These are phyloP conservation scores for Crepidodera aurea DNA, from an alignment of 2,888 invertebrate genomes.

Conservation along the genomic window DNA sequence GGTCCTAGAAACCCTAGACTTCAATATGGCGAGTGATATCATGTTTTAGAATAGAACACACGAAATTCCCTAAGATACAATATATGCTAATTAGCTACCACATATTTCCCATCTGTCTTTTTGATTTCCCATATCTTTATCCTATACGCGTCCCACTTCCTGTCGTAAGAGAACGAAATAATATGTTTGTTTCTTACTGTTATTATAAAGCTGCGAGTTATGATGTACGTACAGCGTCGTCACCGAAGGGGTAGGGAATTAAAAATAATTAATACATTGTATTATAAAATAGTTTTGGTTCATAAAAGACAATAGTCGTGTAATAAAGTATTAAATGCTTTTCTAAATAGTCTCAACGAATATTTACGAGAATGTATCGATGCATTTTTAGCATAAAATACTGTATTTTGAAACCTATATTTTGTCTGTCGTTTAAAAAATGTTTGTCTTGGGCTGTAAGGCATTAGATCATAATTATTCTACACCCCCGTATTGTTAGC, in stretches of 20 bases:
- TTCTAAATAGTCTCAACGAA: too few species aligned
- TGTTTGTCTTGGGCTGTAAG: too few species aligned
- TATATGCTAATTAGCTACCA: conserved; percentile 18
- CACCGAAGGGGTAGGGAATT: neutral
- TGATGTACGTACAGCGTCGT: conserved; percentile 8
- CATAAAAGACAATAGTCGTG: too few species aligned
- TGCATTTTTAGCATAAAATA: too few species aligned
- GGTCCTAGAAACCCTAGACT: neutral
- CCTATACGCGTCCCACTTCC: conserved; percentile 31
- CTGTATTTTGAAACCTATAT: too few species aligned
- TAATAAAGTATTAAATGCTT: too few species aligned
- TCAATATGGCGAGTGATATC: neutral
- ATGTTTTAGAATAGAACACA: conserved; percentile 11
- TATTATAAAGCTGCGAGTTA: conserved; percentile 10
- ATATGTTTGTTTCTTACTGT: conserved; percentile 24
- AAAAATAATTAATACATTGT: too few species aligned
- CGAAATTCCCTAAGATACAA: conserved; percentile 9
- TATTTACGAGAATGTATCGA: too few species aligned
- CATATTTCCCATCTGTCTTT: conserved; percentile 33
- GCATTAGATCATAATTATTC: too few species aligned
- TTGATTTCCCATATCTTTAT: conserved; percentile 31
- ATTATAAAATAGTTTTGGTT: too few species aligned
- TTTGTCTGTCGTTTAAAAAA: too few species aligned
- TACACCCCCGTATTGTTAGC: too few species aligned
- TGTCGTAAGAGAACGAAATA: conserved; percentile 28